Base-by-base conservation (phyloP, 1,140 invertebrate genomes). In the Mylabris phalerata region DNA sequence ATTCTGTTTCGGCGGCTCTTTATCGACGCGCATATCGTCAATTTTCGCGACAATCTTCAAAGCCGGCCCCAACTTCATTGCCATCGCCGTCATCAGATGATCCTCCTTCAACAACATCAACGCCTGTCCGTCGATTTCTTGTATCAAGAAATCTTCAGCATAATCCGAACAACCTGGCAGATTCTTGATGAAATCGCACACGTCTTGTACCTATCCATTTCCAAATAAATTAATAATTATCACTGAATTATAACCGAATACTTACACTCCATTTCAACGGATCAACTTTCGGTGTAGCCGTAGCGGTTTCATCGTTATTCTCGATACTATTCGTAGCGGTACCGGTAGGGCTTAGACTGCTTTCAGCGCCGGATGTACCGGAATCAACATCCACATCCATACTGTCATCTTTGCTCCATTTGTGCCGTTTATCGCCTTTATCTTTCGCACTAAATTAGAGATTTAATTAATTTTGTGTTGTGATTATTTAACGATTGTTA, bases 111-210 rank as follows among this genome's bases (percentile, higher is more conserved):
- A 82, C 45, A 98, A 77, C 79, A 97, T 83, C 19, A 98, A 74
- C 4, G 94, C 94, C 71, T 97, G 92, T 0, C 94, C 94, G 71
- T 98, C 94, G 62, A 98, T 97, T 76, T 98, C 94, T 72, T 98
- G 93, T 50, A 90, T 85, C 1, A 88, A 83, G 78, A 98, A 98
- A 72, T 97, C 94, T 71, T 97, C 93, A 0, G 93, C 94, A 71
- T 97, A 97, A 66, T 93, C 89, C 1, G 86, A 82, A 73, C 94
- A 97, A 0, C 93, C 95, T 0, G 88, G 88, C 55, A 96, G 78
- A 61, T 84, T 88, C 55, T 86, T 82, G 59, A 96, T 90, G 67
- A 95, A 96, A 43, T 95, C 90, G 69, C 84, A 87, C 0, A 89
- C 87, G 69, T 90, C 86, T 25, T 78, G 75, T 39, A 90, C 86